phyloP scores from a whole-genome alignment of 2,113 vertebrate genomes.

The Sylvietta virens region DNA sequence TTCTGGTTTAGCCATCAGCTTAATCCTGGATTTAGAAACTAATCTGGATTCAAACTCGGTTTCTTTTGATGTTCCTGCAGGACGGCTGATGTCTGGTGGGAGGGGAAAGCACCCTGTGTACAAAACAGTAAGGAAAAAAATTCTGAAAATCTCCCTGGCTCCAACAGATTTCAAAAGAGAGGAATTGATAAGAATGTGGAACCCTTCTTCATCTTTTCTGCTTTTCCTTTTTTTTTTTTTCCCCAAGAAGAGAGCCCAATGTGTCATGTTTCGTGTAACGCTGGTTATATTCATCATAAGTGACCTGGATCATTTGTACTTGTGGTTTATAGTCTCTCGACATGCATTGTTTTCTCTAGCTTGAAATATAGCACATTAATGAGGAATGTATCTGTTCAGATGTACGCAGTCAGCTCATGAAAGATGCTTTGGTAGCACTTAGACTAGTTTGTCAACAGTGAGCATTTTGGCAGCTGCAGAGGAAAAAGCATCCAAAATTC shows the following conservation, averaged over 20 bases:
- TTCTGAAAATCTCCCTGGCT: not conserved
- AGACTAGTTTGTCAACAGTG: constrained; percentile 69
- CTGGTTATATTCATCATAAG: constrained; percentile 64
- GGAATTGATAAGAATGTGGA: not conserved
- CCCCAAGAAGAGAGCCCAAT: not conserved
- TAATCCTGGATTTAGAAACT: constrained; percentile 35
- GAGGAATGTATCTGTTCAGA: constrained; percentile 67
- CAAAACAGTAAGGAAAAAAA: not conserved
- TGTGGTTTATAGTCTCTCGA: constrained; percentile 71
- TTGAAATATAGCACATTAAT: constrained; percentile 75
- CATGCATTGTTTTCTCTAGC: constrained; percentile 65
- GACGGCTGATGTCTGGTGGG: not conserved
- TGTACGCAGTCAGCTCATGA: constrained; percentile 40
- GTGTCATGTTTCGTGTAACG: constrained; percentile 22
- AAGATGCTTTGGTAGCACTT: constrained; percentile 51
- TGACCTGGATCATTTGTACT: constrained; percentile 71
- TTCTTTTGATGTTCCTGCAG: constrained; percentile 16
- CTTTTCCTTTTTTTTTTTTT: not conserved
- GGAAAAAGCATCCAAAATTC: constrained; percentile 9
- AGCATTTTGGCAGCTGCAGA: constrained; percentile 47
- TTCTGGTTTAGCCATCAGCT: not conserved
- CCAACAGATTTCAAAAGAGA: constrained; percentile 35
- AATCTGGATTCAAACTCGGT: not conserved
- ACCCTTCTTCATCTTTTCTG: not conserved
- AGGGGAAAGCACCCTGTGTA: not conserved